Percentiles rank a stretch among this genome's conserved stretches.
These are phyloP conservation scores for Phalanger gymnotis DNA, from an alignment of 2,797 vertebrate species.

Conservation along the genomic window DNA sequence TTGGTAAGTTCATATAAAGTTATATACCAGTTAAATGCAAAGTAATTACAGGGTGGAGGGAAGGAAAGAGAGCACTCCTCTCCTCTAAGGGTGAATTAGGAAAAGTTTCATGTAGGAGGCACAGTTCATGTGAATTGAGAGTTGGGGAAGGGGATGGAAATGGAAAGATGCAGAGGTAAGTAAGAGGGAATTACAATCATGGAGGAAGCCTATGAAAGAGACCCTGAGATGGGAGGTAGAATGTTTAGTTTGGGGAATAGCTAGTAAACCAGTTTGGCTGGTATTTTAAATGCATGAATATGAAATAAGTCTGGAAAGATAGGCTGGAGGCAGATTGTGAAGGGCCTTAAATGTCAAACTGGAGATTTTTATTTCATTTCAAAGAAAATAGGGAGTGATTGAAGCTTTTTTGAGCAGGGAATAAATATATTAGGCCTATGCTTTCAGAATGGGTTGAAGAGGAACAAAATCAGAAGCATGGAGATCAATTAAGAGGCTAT, in stretches of 20 bases:
- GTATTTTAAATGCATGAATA: neutral
- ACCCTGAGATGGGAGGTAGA: neutral
- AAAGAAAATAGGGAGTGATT: neutral
- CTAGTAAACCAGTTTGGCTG: neutral
- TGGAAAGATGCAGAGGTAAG: neutral
- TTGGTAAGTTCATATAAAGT: neutral
- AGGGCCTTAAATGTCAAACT: neutral
- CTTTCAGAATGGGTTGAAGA: neutral
- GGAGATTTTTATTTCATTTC: neutral
- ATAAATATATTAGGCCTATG: neutral
- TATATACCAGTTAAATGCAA: neutral
- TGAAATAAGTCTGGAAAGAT: neutral
- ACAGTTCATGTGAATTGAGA: neutral
- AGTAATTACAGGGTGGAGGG: neutral
- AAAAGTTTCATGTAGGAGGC: neutral
- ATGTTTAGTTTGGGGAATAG: neutral
- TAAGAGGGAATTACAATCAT: neutral
- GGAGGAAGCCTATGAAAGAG: neutral
- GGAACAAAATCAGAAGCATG: neutral
- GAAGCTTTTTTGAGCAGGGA: neutral
- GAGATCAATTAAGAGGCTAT: neutral
- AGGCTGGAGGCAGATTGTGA: neutral
- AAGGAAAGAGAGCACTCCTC: neutral
- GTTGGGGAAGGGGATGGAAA: neutral
- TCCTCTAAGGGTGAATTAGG: neutral